Base-by-base conservation (phyloP, 2,888 invertebrate genomes). In the Tiphia femorata region DNA sequence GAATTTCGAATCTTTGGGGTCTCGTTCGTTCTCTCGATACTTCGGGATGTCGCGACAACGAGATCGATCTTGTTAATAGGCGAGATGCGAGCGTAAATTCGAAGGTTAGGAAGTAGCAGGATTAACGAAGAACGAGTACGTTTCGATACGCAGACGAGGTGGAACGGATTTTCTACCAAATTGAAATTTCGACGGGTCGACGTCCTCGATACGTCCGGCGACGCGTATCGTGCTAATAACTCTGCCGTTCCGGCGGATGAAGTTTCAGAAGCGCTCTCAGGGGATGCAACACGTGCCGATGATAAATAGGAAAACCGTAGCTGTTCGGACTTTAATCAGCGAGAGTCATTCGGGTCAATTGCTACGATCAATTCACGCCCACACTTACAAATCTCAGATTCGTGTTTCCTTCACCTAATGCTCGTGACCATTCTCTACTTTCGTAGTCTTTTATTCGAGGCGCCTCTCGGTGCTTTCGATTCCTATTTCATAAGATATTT, bases 61-160 rank as follows among this genome's bases (percentile, higher is more conserved):
- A 29, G 57, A 67, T 67, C 57, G 67, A 67, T 67, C 58, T 62
- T 38, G 44, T 69, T 66, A 69, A 67, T 67, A 65, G 65, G 62
- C 65, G 49, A 19, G 52, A 38, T 21, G 25, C 43, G 51, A 55
- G 47, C 43, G n/a, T 37, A 47, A 25, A 14, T n/a, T 38, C 16
- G 58, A 51, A 65, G 64, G 49, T 69, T 67, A 41, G 50, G 64
- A 50, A 67, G 69, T 65, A 62, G 66, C 65, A 65, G 58, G 65
- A 67, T 69, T 67, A 67, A 67, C 59, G 55, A 53, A n/a, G n/a
- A n/a, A n/a, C n/a, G n/a, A n/a, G n/a, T n/a, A n/a, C n/a, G n/a
- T n/a, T n/a, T n/a, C n/a, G n/a, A n/a, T n/a, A n/a, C n/a, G n/a
- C n/a, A n/a, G n/a, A n/a, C n/a, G n/a, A n/a, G n/a, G n/a, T n/a